Percentiles rank a stretch among this genome's conserved stretches.
Evolutionary conservation across 2,888 invertebrate genomes (phyloP).

Genomic region (Trichogramma evanescens): DNA sequence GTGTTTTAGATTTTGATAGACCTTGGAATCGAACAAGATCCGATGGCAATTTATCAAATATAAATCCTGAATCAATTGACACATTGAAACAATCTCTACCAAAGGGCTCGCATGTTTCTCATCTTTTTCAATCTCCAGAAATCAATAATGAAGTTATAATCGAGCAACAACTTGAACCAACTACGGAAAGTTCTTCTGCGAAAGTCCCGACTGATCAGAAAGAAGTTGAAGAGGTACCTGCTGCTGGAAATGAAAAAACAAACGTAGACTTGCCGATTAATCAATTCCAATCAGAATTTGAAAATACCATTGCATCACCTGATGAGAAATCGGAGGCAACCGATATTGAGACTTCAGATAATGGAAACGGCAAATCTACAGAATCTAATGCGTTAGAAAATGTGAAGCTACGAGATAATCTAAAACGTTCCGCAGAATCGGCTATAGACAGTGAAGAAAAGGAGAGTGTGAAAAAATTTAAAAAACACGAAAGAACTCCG

Average conservation of each 20-base stretch:
- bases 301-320: neutral
- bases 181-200: neutral
- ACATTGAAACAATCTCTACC: conserved; percentile 2
- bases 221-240: no score
- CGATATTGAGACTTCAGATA: no score
- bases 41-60: conserved; percentile 10
- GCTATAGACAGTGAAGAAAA: no score
- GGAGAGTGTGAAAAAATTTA: neutral
- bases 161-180: neutral
- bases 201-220: no score
- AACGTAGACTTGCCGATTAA: neutral
- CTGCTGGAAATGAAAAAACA: no score
- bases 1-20: conserved; percentile 13
- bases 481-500: neutral
- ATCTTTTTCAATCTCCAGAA: conserved; percentile 13
- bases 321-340: no score
- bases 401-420: no score
- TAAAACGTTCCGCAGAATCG: no score
- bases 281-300: neutral
- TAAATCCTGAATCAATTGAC: conserved; percentile 1
- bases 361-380: no score
- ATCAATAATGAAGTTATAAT: neutral
- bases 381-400: no score
- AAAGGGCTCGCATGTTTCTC: conserved; percentile 4
- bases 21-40: conserved; percentile 6